Evolutionary conservation across 2,888 invertebrate genomes (phyloP).

Genomic region (Cheilosia impressa): DNA sequence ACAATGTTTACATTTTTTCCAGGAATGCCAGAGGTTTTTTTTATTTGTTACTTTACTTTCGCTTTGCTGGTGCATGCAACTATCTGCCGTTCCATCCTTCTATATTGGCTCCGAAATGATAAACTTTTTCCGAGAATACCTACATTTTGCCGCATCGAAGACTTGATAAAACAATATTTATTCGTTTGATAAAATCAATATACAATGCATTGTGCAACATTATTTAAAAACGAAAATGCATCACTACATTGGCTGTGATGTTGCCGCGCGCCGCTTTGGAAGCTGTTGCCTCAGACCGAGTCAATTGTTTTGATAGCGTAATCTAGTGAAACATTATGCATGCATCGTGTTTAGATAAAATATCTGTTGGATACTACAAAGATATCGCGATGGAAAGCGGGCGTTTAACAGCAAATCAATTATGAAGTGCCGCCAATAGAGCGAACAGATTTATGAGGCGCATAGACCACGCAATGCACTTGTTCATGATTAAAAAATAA

Average conservation of each 20-base stretch:
- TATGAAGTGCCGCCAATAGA: conserved; percentile 39
- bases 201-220: conserved; percentile 11
- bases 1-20: too few relatives aligned
- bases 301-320: conserved; percentile 35
- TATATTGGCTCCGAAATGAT: too few relatives aligned
- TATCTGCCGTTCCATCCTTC: too few relatives aligned
- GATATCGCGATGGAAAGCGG: not conserved
- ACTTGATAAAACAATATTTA: conserved; percentile 2
- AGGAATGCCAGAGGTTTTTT: too few relatives aligned
- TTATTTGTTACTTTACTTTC: too few relatives aligned
- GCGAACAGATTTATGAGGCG: conserved; percentile 43
- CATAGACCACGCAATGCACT: conserved; percentile 34
- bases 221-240: conserved; percentile 18
- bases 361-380: not conserved
- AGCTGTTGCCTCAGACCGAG: too few relatives aligned
- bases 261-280: conserved; percentile 6
- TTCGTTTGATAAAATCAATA: not conserved
- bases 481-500: not conserved
- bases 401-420: conserved; percentile 33
- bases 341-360: conserved; percentile 32
- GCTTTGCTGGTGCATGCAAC: too few relatives aligned
- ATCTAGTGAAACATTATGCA: conserved; percentile 23
- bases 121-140: too few relatives aligned
- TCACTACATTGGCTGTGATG: conserved; percentile 28
- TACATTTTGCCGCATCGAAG: not conserved